Evolutionary conservation across 2,888 invertebrate species (phyloP), one percentile per base, ranked within the genome.

Genomic region (Brachypterus glaber): DNA sequence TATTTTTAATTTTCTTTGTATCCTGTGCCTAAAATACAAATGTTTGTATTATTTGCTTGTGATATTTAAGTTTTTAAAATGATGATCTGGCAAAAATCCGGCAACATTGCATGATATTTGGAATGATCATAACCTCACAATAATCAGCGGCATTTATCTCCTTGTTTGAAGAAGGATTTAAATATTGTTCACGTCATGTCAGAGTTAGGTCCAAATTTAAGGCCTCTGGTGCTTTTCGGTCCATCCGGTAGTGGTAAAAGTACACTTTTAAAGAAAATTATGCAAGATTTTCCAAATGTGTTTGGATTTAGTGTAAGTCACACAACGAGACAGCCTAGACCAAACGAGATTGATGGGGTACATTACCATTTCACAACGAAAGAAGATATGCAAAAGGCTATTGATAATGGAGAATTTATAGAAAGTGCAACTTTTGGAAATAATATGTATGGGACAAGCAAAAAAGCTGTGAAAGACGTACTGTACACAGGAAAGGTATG

Each of bases 251-350:
- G 87, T 29, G 97, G 98, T 0, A 98, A 98, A 65, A 91, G 91
- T 57, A 96, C 97, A 0, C 69, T 98, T 33, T 68, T 98, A 30
- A 84, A 82, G 47, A 77, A 78, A 48, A 72, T 98, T 24, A 81
- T 96, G 52, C 76, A 80, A 45, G 92, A 96, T 57, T 90, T 79
- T 64, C 86, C 88, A 2, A 79, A 87, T 48, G 81, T 76, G 48
- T 95, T 97, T 67, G 92, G 92, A 4, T 97, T 96, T 60, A 89
- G 92, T 55, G 86, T 97, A 32, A 97, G 96, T 17, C 97, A 97
- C 67, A 90, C 90, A 1, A 88, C 89, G 1, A 73, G 90, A 45
- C 68, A 70, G 13, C 89, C 89, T 5, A 74, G 90, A 41, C 68
- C 76, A 5, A 85, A 87, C 4, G 90, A 90, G 62, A 68, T 74